Conservation (phyloP, 2,113 vertebrate genomes). For the Sporophila hypoxantha region DNA sequence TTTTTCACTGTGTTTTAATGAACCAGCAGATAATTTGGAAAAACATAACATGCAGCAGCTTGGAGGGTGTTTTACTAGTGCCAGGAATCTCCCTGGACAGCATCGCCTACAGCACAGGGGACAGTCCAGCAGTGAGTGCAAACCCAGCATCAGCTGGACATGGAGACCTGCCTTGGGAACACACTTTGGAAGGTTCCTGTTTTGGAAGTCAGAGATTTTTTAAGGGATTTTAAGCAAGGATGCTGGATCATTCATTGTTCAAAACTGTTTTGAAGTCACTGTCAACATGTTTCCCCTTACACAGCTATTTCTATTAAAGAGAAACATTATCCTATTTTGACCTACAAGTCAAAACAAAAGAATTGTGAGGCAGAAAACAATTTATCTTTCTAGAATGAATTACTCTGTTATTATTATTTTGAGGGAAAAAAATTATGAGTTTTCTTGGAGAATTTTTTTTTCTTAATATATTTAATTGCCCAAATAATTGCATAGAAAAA, state of each 20-base stretch:
- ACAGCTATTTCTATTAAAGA: background rate
- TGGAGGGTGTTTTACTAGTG: background rate
- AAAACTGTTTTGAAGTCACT: background rate
- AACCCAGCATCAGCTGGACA: background rate
- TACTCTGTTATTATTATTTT: background rate
- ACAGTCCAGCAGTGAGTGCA: background rate
- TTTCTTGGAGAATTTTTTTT: background rate
- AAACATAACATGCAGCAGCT: background rate
- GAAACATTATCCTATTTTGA: background rate
- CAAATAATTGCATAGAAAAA: background rate
- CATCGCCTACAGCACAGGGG: background rate
- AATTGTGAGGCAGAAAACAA: background rate
- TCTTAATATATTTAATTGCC: background rate
- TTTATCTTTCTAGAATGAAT: background rate
- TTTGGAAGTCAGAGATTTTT: background rate
- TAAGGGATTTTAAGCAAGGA: background rate
- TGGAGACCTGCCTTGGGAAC: background rate
- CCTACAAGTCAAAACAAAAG: background rate
- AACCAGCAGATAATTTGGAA: background rate
- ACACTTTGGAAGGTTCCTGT: background rate
- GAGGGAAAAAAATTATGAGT: background rate
- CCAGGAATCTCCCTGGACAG: background rate
- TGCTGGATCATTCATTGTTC: background rate
- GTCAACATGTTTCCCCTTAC: background rate
- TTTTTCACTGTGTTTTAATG: conserved; percentile 10